Evolutionary conservation across 2,888 invertebrate species (phyloP), one percentile per base, ranked within the genome.

Genomic region (Archaeoteleia sp.): DNA sequence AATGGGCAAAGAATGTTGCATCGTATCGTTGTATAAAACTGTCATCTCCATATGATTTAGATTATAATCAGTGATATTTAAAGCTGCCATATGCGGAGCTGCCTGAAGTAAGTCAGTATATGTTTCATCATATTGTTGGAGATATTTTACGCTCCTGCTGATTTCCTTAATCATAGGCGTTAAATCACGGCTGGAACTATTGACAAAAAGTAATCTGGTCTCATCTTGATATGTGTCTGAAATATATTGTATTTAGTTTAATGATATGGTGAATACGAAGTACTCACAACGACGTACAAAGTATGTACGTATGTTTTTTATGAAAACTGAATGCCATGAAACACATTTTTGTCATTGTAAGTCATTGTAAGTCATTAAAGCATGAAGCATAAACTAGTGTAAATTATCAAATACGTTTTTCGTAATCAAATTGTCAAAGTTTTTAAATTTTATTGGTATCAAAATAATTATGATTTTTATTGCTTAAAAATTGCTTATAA

Each of bases 1-100:
- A 63, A 93, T 90, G 1, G 95, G 94, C 74, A 95, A 86, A 66
- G 93, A 91, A 82, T 95, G 95, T 42, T 92, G 90, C 76, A 90
- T 91, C 0, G 94, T 93, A 78, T 93, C 93, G 80, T 95, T 95
- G 84, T 93, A 93, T 67, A 91, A 88, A 29, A 91, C 87, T 72
- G 90, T 89, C 12, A 91, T 86, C 66, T 88, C 88, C 49, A 89
- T 88, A 60, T 87, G 88, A 10, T 70, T 67, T 14, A 71, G 25
- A 46, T 86, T 81, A 70, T 89, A 90, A 7, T 87, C 87, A 42
- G 87, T 88, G 40, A 92, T 83, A 78, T 89, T 90, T 70, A 91
- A 87, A 1, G 91, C 91, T 12, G 90, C 92, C 86, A 92, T 89
- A 72, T 91, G 90, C 1, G 90, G 88, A 61, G 90, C 88, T 82